These are phyloP conservation scores for Thunnus albacares DNA, from an alignment of 2,797 vertebrate genomes.

Conservation along the genomic window DNA sequence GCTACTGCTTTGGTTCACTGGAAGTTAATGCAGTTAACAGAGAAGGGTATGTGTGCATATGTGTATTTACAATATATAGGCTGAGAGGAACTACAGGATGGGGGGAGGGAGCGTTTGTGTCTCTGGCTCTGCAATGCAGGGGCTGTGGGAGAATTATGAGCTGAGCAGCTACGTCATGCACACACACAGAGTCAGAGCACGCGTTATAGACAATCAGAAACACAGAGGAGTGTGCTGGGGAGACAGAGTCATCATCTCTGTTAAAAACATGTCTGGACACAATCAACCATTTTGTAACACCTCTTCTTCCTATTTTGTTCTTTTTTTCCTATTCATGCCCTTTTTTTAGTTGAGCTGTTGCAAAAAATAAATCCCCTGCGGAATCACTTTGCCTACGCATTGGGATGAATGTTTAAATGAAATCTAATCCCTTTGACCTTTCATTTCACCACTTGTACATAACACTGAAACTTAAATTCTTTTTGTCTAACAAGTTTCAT, in stretches of 20 bases:
- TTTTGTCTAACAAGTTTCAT: slow-evolving; percentile 73
- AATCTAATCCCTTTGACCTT: slow-evolving; percentile 14
- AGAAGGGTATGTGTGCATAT: slow-evolving; percentile 6
- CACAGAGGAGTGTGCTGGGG: slow-evolving; percentile 18
- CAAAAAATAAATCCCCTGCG: no score
- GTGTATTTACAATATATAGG: slow-evolving; percentile 49
- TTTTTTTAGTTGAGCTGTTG: slow-evolving; percentile 8
- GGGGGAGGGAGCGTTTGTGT: slow-evolving; percentile 69
- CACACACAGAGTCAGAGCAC: slow-evolving; percentile 46
- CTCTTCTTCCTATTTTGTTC: not conserved
- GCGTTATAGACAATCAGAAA: slow-evolving; percentile 47
- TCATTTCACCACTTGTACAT: slow-evolving; percentile 37
- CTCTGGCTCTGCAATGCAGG: slow-evolving; percentile 84
- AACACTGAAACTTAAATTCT: slow-evolving; percentile 46
- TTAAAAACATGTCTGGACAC: slow-evolving; percentile 16
- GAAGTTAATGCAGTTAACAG: slow-evolving; percentile 3
- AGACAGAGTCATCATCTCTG: slow-evolving; percentile 16
- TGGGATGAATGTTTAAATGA: not conserved
- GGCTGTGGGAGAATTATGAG: slow-evolving; percentile 81
- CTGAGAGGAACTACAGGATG: slow-evolving; percentile 58
- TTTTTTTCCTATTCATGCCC: not conserved
- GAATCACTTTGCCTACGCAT: slow-evolving; percentile 1
- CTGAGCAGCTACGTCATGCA: slow-evolving; percentile 76
- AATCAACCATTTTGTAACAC: slow-evolving; percentile 16
- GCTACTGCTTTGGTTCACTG: not conserved